Conservation (phyloP, 2,797 vertebrate genomes). For the Acanthurus tractus region DNA sequence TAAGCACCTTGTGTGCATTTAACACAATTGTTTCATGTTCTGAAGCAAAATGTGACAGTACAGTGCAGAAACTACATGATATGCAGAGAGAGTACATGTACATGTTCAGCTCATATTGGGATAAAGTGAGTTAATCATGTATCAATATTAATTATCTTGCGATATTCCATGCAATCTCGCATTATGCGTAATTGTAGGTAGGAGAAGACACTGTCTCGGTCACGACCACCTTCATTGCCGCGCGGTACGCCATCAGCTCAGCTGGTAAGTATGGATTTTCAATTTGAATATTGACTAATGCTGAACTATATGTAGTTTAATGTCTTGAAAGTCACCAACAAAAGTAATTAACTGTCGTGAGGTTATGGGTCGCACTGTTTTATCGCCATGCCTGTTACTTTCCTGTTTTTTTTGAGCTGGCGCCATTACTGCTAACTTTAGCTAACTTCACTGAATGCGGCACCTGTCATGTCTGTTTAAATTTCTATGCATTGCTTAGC, state of each 20-base stretch:
- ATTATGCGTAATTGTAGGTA: neutral
- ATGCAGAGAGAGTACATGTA: neutral
- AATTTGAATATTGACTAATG: neutral
- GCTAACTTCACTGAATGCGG: too few species aligned
- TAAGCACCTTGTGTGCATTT: too few species aligned
- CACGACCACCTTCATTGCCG: neutral
- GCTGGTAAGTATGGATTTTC: neutral
- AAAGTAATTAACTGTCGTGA: neutral
- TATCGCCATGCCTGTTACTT: neutral
- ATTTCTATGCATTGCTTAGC: too few species aligned
- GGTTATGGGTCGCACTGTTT: neutral
- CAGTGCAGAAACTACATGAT: too few species aligned
- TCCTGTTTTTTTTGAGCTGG: too few species aligned
- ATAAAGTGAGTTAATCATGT: neutral
- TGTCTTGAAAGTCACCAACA: neutral
- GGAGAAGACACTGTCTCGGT: neutral
- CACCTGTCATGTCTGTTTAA: too few species aligned
- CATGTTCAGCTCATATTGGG: neutral
- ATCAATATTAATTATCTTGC: neutral
- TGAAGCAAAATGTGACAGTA: too few species aligned
- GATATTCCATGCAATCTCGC: neutral
- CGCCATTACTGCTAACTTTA: too few species aligned
- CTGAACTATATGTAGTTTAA: slow-evolving; percentile 2
- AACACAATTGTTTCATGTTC: too few species aligned
- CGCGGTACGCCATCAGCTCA: neutral